Evolutionary conservation across 2,888 invertebrate genomes (phyloP).

Genomic region (Fabriciana adippe): DNA sequence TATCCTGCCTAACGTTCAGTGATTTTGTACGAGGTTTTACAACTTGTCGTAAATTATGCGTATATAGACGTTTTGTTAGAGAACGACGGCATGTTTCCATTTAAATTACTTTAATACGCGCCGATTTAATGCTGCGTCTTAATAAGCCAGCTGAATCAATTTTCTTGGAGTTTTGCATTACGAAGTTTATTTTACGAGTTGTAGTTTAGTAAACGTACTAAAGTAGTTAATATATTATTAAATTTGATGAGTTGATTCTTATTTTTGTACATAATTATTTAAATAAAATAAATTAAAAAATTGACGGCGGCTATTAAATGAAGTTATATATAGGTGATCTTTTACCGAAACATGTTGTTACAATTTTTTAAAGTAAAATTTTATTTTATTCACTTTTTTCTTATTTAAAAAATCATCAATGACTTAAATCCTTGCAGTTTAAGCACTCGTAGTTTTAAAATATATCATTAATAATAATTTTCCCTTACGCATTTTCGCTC

Average conservation of each 20-base stretch:
- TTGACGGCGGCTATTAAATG: too few relatives aligned
- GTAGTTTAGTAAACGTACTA: constrained; percentile 11
- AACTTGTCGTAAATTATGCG: constrained; percentile 67
- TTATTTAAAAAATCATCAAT: too few relatives aligned
- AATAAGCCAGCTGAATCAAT: constrained; percentile 70
- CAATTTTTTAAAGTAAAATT: too few relatives aligned
- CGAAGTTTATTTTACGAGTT: constrained; percentile 21
- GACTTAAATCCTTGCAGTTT: too few relatives aligned
- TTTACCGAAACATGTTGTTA: too few relatives aligned
- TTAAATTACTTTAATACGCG: constrained; percentile 74
- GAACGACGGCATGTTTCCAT: constrained; percentile 66
- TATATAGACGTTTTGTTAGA: constrained; percentile 77
- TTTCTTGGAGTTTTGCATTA: constrained; percentile 44
- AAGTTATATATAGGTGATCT: too few relatives aligned
- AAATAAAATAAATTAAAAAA: too few relatives aligned
- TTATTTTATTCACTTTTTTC: too few relatives aligned
- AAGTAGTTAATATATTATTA: constrained; percentile 17
- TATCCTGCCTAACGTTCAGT: constrained; percentile 48
- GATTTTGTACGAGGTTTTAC: constrained; percentile 74
- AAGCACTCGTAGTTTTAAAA: too few relatives aligned
- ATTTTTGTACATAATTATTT: not conserved
- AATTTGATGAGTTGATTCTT: constrained; percentile 14
- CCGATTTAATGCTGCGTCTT: constrained; percentile 56
- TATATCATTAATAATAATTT: too few relatives aligned
- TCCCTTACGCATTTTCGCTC: too few relatives aligned